Percentiles rank a stretch among this genome's conserved stretches.
Evolutionary conservation across 2,113 vertebrate species (phyloP).

Genomic region (Barbus barbus): DNA sequence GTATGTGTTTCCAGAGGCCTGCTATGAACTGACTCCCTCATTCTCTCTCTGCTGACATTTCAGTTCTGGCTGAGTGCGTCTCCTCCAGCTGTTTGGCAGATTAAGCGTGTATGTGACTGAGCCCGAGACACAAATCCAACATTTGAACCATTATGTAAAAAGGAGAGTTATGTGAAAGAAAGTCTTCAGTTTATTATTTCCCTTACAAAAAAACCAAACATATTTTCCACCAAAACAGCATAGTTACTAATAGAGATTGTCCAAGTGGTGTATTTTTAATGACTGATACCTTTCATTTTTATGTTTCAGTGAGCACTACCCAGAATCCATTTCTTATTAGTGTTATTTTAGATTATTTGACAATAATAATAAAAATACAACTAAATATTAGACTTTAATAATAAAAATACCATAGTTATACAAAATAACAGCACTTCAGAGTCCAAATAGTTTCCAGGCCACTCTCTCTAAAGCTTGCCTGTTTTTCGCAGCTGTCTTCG

Average conservation of each 20-base stretch:
- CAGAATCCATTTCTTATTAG: no score
- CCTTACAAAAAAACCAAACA: neutral
- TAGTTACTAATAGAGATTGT: no score
- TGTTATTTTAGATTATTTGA: no score
- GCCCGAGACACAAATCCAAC: neutral
- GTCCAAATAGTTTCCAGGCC: neutral
- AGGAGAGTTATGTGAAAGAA: neutral
- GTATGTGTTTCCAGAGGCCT: no score
- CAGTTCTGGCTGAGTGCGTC: neutral
- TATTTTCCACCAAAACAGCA: no score
- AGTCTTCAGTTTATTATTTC: neutral
- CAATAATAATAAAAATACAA: no score
- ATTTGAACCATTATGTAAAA: neutral
- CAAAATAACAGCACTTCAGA: neutral
- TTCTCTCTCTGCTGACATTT: no score
- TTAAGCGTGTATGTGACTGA: neutral
- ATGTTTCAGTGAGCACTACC: no score
- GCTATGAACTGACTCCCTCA: neutral
- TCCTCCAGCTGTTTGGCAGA: constrained; percentile 22
- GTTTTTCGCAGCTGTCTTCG: neutral
- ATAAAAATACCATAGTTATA: no score
- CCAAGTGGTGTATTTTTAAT: no score
- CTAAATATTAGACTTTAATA: neutral
- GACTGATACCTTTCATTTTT: neutral
- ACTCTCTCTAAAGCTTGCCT: neutral